phyloP scores from a whole-genome alignment of 2,113 vertebrate genomes.

The Pristiophorus japonicus region DNA sequence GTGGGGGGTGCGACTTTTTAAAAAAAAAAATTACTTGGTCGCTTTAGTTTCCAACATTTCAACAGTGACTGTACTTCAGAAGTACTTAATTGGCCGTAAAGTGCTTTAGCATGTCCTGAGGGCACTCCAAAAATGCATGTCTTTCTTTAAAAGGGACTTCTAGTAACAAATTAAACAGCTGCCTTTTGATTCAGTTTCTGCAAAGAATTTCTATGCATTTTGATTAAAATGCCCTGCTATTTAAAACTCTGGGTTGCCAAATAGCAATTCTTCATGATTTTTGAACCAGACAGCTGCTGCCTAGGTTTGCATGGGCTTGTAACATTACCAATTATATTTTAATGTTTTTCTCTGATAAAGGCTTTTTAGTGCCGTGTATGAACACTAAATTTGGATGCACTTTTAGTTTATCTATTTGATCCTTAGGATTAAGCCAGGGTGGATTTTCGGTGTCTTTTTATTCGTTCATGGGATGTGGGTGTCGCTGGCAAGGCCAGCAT shows the following conservation, averaged over 20 bases:
- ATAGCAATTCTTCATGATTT: background rate
- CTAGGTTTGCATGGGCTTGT: background rate
- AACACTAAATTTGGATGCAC: background rate
- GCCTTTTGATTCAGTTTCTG: background rate
- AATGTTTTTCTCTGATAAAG: background rate
- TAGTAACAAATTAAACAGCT: background rate
- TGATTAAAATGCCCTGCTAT: background rate
- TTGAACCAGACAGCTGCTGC: background rate
- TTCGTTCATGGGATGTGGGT: no score
- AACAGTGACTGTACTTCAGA: no score
- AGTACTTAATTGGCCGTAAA: no score
- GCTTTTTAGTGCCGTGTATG: background rate
- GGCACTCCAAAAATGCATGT: background rate
- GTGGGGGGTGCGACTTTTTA: no score
- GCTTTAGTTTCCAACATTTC: no score
- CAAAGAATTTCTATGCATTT: background rate
- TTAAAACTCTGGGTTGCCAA: background rate
- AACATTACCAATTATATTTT: background rate
- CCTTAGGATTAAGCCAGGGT: background rate
- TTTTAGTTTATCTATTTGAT: background rate
- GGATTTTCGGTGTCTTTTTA: background rate
- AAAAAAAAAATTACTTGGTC: no score
- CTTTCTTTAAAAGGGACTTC: background rate
- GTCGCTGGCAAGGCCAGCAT: no score
- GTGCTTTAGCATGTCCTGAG: no score